These are phyloP conservation scores for Andrena chrysosceles DNA, from an alignment of 2,888 invertebrate species.

Conservation along the genomic window DNA sequence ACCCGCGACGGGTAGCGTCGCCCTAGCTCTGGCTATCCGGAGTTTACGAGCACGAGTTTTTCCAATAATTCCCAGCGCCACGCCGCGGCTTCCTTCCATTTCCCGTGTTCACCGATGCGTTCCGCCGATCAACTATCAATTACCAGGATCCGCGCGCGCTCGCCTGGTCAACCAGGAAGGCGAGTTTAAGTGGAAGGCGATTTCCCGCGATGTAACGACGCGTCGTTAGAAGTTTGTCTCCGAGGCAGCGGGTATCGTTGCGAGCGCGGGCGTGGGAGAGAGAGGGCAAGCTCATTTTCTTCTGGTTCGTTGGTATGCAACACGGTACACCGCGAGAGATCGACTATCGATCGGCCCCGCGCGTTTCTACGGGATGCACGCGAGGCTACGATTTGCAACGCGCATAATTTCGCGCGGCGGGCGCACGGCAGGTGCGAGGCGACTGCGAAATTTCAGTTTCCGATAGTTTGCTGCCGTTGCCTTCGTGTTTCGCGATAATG, in stretches of 20 bases:
- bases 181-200: slow-evolving; percentile 53
- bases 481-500: slow-evolving; percentile 63
- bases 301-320: slow-evolving; percentile 70
- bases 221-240: slow-evolving; percentile 65
- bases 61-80: slow-evolving; percentile 38
- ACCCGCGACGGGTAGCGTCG: neutral
- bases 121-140: slow-evolving; percentile 75
- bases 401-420: slow-evolving; percentile 68
- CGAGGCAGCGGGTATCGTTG: slow-evolving; percentile 19
- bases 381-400: slow-evolving; percentile 70
- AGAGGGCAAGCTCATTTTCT: slow-evolving; percentile 60
- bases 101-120: slow-evolving; percentile 64
- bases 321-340: slow-evolving; percentile 65
- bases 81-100: slow-evolving; percentile 22
- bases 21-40: neutral
- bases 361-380: slow-evolving; percentile 56
- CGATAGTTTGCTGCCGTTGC: slow-evolving; percentile 61
- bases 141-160: slow-evolving; percentile 60
- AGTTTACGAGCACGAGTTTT: slow-evolving; percentile 51
- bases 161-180: slow-evolving; percentile 32
- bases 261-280: neutral
- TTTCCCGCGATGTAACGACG: slow-evolving; percentile 44
- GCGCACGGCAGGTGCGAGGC: slow-evolving; percentile 69
- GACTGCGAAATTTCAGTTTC: slow-evolving; percentile 72
- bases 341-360: slow-evolving; percentile 68